Percentiles rank a stretch among this genome's conserved stretches.
Conservation (phyloP, 1,140 invertebrate genomes). For the Ostrea denselamellosa region DNA sequence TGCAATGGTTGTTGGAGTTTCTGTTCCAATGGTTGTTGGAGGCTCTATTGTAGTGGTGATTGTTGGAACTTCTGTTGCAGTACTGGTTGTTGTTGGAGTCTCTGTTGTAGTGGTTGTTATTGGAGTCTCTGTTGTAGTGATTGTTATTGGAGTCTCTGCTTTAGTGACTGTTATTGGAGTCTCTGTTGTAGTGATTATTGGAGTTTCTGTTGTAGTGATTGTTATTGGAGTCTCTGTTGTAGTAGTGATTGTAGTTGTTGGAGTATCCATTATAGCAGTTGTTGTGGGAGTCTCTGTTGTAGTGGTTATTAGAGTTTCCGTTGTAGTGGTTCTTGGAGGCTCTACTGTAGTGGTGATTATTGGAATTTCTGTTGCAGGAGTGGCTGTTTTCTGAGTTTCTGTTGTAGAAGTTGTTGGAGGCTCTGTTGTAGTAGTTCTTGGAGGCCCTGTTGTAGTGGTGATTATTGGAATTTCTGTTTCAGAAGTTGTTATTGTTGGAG, state of each 20-base stretch:
- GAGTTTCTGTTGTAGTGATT: neutral
- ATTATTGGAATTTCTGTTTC: neutral
- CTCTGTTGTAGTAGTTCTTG: no score
- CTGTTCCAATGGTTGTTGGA: neutral
- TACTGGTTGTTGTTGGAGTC: neutral
- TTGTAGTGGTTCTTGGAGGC: constrained; percentile 1
- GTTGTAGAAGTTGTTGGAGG: neutral
- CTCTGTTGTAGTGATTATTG: neutral
- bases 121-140: neutral
- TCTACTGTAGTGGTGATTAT: neutral
- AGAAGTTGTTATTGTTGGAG: neutral
- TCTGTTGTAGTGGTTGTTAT: neutral
- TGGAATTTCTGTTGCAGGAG: neutral
- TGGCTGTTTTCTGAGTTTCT: neutral
- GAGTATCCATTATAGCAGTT: neutral
- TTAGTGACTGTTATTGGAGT: no score
- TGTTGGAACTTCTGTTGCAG: neutral
- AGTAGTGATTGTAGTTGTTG: neutral
- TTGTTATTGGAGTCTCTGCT: neutral
- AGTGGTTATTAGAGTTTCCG: neutral
- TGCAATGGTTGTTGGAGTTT: neutral
- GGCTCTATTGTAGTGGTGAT: neutral
- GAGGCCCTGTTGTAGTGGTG: no score
- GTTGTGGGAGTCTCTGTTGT: neutral
- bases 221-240: neutral